Base-by-base conservation (phyloP, 2,113 vertebrate genomes). In the Pelodiscus sinensis region DNA sequence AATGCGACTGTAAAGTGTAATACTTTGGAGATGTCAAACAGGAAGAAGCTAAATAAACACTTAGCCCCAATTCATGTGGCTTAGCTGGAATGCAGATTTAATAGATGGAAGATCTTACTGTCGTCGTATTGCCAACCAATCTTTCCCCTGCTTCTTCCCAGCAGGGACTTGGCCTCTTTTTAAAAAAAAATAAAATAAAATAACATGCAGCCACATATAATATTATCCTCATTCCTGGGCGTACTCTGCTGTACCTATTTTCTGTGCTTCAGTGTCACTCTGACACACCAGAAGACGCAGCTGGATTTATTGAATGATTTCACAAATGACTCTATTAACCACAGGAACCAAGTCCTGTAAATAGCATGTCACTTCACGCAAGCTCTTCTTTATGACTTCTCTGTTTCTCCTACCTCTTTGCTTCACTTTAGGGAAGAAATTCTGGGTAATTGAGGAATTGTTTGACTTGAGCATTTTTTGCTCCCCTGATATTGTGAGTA, bases 271-370 rank as follows among this genome's bases (percentile, higher is more conserved):
- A 91, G 75, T 83, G 92, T 90, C 94, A 88, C 35, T n/a, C 85
- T 83, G 90, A 87, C 86, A 84, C 90, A 91, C 84, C 79, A 90
- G 85, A 71, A 90, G 77, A 55, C 2, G 78, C 92, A 84, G 65
- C 56, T 16, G 16, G 79, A 9, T 83, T 95, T 60, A 95, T 29
- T 73, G 85, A 9, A 2, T 38, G 73, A 56, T 90, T 94, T 89
- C 91, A 80, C 35, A 83, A 96, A 89, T 81, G 85, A 88, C 81
- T 86, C 56, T 86, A 84, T 89, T 92, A 92, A 92, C 62, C 81
- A 80, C 2, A 71, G 68, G 52, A 83, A 83, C 79, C 14, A n/a
- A 9, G 81, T 24, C 84, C 86, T 82, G 86, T 9, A 89, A 96
- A 94, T 2, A 93, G 82, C 84, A 94, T 65, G 82, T 81, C 81